Conservation (phyloP, 1,140 invertebrate genomes). For the Drepana arcuata region DNA sequence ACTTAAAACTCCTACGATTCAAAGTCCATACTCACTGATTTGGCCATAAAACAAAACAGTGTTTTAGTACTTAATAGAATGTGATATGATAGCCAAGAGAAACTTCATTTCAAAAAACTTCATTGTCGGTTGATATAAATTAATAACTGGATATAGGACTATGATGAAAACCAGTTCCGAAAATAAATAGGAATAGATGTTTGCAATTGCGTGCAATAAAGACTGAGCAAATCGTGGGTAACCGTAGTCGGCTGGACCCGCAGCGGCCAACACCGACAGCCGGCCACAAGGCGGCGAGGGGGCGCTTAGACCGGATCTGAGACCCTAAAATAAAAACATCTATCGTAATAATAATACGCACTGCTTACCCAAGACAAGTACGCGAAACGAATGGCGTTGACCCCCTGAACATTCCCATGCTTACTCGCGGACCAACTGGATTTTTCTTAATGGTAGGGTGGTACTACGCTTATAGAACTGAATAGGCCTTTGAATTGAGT, state of each 20-base stretch:
- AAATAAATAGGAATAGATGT: background rate
- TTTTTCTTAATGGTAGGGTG: constrained; percentile 58
- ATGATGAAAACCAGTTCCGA: background rate
- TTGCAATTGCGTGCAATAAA: too few species aligned
- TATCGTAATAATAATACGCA: constrained; percentile 68
- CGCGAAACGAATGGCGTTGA: constrained; percentile 62
- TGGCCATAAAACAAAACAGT: too few species aligned
- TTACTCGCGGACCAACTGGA: constrained; percentile 51
- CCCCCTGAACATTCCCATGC: constrained; percentile 63
- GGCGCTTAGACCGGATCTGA: constrained; percentile 60
- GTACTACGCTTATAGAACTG: constrained; percentile 43
- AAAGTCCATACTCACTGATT: too few species aligned
- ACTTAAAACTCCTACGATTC: too few species aligned
- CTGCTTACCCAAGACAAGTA: constrained; percentile 59
- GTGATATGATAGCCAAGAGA: too few species aligned
- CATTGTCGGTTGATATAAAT: background rate
- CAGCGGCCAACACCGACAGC: constrained; percentile 27
- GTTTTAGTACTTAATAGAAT: too few species aligned
- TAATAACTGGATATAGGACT: background rate
- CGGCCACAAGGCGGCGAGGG: constrained; percentile 46
- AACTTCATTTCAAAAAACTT: background rate
- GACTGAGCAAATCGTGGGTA: too few species aligned
- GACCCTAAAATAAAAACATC: constrained; percentile 69
- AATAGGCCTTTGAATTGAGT: constrained; percentile 57
- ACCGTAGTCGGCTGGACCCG: constrained; percentile 7